These are phyloP conservation scores for Apocrypta bakeri DNA, from an alignment of 1,140 invertebrate species.

Conservation along the genomic window DNA sequence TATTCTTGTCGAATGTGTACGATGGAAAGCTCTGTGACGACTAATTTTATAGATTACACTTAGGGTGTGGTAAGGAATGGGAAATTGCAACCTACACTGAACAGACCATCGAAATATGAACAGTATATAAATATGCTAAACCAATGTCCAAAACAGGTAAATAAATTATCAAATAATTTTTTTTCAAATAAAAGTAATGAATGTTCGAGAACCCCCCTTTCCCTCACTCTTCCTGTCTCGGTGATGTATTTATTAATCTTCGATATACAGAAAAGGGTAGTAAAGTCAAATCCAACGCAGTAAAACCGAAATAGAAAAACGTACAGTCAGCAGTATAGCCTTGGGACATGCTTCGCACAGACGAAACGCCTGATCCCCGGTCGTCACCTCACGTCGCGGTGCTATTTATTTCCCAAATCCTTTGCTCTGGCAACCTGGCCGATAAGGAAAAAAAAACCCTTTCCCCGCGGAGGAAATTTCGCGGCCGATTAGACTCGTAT, in stretches of 20 bases:
- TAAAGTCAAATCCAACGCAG: background rate
- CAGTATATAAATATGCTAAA: no score
- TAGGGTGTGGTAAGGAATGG: no score
- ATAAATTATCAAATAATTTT: no score
- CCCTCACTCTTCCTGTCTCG: no score
- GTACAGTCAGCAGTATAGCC: background rate
- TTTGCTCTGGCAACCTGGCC: background rate
- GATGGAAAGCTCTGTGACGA: background rate
- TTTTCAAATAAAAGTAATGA: no score
- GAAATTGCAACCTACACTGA: no score
- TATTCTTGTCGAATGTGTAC: background rate
- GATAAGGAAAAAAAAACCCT: constrained; percentile 5
- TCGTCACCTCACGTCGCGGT: background rate
- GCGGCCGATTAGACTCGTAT: constrained; percentile 26
- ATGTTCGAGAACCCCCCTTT: no score
- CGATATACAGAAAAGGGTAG: background rate
- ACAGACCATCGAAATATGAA: no score
- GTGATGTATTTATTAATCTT: no score
- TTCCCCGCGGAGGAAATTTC: constrained; percentile 14
- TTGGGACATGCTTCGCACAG: no score
- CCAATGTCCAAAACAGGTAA: no score
- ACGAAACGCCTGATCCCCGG: background rate
- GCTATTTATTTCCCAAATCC: constrained; percentile 39
- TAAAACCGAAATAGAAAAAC: constrained; percentile 2
- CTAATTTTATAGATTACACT: no score